phyloP scores from a whole-genome alignment of 2,888 invertebrate genomes.

The Eupithecia dodoneata region DNA sequence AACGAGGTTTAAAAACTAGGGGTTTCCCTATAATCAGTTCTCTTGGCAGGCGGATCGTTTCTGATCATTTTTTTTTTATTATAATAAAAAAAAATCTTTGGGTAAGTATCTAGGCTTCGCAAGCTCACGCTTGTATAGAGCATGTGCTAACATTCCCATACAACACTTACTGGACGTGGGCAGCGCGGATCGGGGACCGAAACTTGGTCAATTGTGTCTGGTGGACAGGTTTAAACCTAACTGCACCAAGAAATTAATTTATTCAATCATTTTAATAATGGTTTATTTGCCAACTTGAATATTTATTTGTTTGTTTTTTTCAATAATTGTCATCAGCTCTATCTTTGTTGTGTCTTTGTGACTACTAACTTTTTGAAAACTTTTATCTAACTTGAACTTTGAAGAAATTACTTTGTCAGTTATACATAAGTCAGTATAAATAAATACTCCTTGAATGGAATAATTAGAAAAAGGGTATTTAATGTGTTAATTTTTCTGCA shows the following conservation, averaged over 20 bases:
- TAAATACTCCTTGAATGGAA: neutral
- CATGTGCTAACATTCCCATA: conserved; percentile 41
- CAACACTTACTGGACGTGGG: conserved; percentile 50
- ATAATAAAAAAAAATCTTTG: too few species aligned
- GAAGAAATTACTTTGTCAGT: neutral
- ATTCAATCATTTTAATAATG: neutral
- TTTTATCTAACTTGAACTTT: neutral
- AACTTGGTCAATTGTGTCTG: conserved; percentile 59
- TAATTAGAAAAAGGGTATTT: neutral
- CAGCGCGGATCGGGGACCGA: conserved; percentile 51
- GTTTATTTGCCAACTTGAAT: neutral
- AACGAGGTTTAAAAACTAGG: neutral
- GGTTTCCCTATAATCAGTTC: neutral
- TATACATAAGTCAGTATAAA: neutral
- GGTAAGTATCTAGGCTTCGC: neutral
- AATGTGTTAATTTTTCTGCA: conserved; percentile 6
- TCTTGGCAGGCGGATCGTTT: neutral
- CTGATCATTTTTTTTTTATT: neutral
- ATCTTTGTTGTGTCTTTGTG: neutral
- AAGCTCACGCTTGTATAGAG: conserved; percentile 11
- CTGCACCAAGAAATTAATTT: conserved; percentile 29
- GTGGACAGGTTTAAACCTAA: conserved; percentile 41
- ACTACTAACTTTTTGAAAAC: neutral
- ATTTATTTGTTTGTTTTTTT: neutral
- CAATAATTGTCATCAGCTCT: neutral